These are phyloP conservation scores for Gandaritis pyraliata DNA, from an alignment of 2,888 invertebrate genomes.

Conservation along the genomic window DNA sequence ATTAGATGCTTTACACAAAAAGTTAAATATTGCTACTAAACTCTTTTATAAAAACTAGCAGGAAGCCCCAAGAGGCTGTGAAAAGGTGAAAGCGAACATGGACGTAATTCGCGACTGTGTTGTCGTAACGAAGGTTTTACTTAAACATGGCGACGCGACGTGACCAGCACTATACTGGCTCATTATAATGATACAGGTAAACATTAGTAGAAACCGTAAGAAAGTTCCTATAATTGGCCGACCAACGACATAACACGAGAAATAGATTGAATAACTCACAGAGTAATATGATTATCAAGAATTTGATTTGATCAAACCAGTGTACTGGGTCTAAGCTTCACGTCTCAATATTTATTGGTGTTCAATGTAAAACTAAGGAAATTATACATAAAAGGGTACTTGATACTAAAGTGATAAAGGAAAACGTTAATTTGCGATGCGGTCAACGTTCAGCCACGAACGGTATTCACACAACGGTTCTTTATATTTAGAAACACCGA, in stretches of 20 bases:
- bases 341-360: slow-evolving; percentile 13
- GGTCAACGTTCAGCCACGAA: slow-evolving; percentile 67
- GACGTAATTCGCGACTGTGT: slow-evolving; percentile 55
- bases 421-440: slow-evolving; percentile 65
- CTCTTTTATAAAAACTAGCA: slow-evolving; percentile 1
- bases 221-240: slow-evolving; percentile 50
- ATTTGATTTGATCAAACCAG: background rate
- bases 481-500: slow-evolving; percentile 73
- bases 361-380: slow-evolving; percentile 42
- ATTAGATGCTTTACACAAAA: slow-evolving; percentile 40
- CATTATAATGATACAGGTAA: slow-evolving; percentile 59
- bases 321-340: background rate
- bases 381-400: slow-evolving; percentile 53
- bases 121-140: slow-evolving; percentile 56
- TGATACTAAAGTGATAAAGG: slow-evolving; percentile 51
- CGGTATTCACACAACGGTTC: slow-evolving; percentile 73
- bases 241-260: slow-evolving; percentile 18
- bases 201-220: slow-evolving; percentile 63
- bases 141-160: slow-evolving; percentile 42
- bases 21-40: background rate
- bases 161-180: slow-evolving; percentile 33
- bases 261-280: slow-evolving; percentile 7
- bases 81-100: slow-evolving; percentile 64
- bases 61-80: background rate
- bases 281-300: slow-evolving; percentile 15